Percentiles rank a stretch among this genome's conserved stretches.
Conservation (phyloP, 2,113 vertebrate species). For the Actenoides lindsayi region DNA sequence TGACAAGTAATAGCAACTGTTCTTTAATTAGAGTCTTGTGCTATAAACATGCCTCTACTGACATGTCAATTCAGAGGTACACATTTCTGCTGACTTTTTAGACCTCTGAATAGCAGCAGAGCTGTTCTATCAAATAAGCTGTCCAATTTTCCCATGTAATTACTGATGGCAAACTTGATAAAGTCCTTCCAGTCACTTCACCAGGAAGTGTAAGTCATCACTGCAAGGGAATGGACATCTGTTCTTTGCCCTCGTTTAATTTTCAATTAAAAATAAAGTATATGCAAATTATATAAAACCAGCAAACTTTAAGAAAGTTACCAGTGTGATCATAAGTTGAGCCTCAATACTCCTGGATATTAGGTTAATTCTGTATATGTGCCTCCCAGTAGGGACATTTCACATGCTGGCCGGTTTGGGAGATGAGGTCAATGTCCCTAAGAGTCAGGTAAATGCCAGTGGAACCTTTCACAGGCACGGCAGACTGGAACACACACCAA, state of each 20-base stretch:
- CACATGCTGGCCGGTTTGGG: background rate
- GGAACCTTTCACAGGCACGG: slow-evolving; percentile 55
- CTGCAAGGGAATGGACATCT: background rate
- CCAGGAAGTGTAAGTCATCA: background rate
- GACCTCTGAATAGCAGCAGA: background rate
- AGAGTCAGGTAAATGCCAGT: slow-evolving; percentile 65
- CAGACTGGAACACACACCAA: slow-evolving; percentile 36
- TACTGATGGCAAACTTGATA: background rate
- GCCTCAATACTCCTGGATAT: background rate
- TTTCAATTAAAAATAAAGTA: background rate
- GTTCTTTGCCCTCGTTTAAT: background rate
- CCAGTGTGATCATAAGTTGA: background rate
- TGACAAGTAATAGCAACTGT: background rate
- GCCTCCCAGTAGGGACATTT: slow-evolving; percentile 45
- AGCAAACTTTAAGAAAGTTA: background rate
- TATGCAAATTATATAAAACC: background rate
- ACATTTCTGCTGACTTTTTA: background rate
- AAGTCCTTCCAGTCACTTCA: background rate
- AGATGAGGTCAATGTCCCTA: slow-evolving; percentile 63
- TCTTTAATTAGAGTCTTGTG: background rate
- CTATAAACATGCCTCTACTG: background rate
- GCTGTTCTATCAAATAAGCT: background rate
- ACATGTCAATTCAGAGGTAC: background rate
- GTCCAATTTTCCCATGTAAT: background rate
- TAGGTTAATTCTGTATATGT: background rate